Base-by-base conservation (phyloP, 2,888 invertebrate genomes). In the Cremastobaeus sp. region DNA sequence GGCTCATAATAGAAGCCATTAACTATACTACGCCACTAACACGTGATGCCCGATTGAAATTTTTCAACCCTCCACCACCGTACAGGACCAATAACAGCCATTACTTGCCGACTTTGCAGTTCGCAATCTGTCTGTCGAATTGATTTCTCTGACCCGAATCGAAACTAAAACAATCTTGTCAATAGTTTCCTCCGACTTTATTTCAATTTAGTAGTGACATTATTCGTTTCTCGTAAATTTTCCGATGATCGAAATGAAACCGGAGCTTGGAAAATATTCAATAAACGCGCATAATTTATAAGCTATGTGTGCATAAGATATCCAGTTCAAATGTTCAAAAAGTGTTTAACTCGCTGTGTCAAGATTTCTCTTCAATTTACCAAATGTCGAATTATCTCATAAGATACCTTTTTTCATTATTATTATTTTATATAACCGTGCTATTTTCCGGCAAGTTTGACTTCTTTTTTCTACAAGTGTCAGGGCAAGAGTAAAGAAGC, bases 1-100 rank as follows among this genome's bases (percentile, higher is more conserved):
- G 74, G 77, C 76, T 79, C 77, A 79, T 84, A 84, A 85, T 80
- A 79, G 79, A 79, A 76, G 78, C 78, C 81, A 82, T 85, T 83
- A 84, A 84, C 83, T 71, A 81, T 77, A 73, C 65, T 60, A 74
- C 72, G 82, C 79, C 81, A 82, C 57, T 70, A 78, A 82, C 83
- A 83, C 81, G 81, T 80, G 84, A 77, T 76, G 73, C 72, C 66
- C 74, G 76, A 60, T 74, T 76, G 71, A 79, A 81, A 84, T 84
- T 83, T 84, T 83, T 82, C 82, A 83, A 79, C 79, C 78, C 74
- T 68, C 72, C 25, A 62, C 45, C 76, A 72, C 72, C 71, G 65
- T 74, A 76, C 72, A 66, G 62, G 78, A 77, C 80, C 80, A 78
- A 81, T 79, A 77, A 75, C 62, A 75, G 71, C 75, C 45, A 64